phyloP scores from a whole-genome alignment of 1,140 invertebrate genomes.

The Hesperophylax magnus region DNA sequence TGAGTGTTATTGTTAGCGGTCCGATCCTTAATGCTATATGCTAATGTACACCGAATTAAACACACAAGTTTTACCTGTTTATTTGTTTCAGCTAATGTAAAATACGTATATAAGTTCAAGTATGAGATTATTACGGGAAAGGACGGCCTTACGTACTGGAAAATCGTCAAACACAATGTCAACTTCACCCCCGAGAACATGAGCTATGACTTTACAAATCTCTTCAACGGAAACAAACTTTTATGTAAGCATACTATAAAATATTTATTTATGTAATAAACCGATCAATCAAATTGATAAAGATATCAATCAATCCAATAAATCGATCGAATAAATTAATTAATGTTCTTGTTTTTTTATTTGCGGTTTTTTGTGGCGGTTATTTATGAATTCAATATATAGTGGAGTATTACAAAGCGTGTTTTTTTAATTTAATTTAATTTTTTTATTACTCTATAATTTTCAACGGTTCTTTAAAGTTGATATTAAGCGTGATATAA shows the following conservation, averaged over 20 bases:
- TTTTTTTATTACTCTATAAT: too few species aligned
- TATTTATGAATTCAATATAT: too few species aligned
- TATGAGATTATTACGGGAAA: conserved; percentile 45
- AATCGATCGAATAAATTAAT: too few species aligned
- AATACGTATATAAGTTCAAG: conserved; percentile 37
- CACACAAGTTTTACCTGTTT: background rate
- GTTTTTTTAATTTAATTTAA: too few species aligned
- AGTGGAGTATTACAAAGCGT: too few species aligned
- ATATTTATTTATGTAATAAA: background rate
- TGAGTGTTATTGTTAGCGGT: background rate
- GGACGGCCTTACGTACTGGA: conserved; percentile 61
- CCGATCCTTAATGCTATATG: too few species aligned
- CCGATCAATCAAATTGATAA: too few species aligned
- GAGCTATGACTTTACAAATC: conserved; percentile 63
- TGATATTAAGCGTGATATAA: too few species aligned
- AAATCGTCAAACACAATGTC: conserved; percentile 60
- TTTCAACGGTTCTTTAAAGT: too few species aligned
- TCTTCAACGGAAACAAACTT: conserved; percentile 66
- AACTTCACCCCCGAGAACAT: conserved; percentile 58
- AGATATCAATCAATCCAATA: too few species aligned
- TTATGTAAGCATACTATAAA: conserved; percentile 58
- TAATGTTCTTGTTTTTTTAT: too few species aligned
- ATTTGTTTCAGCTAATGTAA: conserved; percentile 26
- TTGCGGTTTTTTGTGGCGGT: too few species aligned
- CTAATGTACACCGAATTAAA: background rate